phyloP scores from a whole-genome alignment of 2,888 invertebrate genomes.

The Oxycera nigricornis region DNA sequence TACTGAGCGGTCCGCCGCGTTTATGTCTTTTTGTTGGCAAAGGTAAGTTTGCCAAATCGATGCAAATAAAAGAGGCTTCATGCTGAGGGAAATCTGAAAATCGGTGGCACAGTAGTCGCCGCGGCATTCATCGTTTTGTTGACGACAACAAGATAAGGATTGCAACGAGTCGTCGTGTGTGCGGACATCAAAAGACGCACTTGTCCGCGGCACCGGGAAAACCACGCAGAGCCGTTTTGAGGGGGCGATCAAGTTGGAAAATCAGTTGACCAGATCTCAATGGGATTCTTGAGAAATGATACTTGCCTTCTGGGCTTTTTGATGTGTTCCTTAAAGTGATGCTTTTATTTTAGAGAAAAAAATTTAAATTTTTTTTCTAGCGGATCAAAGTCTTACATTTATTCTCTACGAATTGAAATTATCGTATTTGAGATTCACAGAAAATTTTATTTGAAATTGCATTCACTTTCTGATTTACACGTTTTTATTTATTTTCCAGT shows the following conservation, averaged over 20 bases:
- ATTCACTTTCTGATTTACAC: too few relatives aligned
- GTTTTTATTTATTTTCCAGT: too few relatives aligned
- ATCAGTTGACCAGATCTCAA: background rate
- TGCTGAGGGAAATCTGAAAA: slow-evolving; percentile 4
- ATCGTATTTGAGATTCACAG: too few relatives aligned
- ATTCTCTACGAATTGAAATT: too few relatives aligned
- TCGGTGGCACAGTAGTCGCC: background rate
- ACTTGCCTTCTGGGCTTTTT: too few relatives aligned
- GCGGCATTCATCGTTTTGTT: background rate
- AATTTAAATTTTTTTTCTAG: too few relatives aligned
- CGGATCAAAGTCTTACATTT: too few relatives aligned
- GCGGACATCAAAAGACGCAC: background rate
- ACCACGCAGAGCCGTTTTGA: background rate
- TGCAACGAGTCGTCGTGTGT: too few relatives aligned
- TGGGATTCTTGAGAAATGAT: too few relatives aligned
- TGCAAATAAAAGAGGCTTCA: slow-evolving; percentile 26
- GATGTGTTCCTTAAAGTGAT: too few relatives aligned
- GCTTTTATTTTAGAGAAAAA: too few relatives aligned
- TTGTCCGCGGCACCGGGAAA: background rate
- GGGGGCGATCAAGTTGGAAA: background rate
- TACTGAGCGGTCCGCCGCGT: slow-evolving; percentile 27
- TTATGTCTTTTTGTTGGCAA: background rate
- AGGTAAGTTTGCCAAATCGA: slow-evolving; percentile 25
- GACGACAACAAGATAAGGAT: background rate
- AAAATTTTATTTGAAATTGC: too few relatives aligned